phyloP scores from a whole-genome alignment of 1,140 invertebrate species.

The Agrilus planipennis region DNA sequence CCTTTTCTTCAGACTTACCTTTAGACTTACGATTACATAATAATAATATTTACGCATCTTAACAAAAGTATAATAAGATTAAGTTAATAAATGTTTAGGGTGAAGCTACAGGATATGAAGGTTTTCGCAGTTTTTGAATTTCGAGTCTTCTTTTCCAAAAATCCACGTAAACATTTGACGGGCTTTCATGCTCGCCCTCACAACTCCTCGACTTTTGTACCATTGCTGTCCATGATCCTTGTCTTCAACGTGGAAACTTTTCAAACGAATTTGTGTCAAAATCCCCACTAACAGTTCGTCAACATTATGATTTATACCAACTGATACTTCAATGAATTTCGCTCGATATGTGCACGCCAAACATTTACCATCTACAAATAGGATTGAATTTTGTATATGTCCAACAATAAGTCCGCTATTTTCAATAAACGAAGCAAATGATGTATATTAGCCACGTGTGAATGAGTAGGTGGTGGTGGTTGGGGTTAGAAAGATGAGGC shows the following conservation, averaged over 20 bases:
- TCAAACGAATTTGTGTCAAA: slow-evolving; percentile 69
- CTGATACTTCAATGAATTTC: slow-evolving; percentile 82
- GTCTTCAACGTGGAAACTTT: slow-evolving; percentile 50
- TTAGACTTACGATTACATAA: too few relatives aligned
- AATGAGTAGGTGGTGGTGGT: too few relatives aligned
- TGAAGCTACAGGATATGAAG: slow-evolving; percentile 62
- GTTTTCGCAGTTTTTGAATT: slow-evolving; percentile 85
- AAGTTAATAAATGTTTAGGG: too few relatives aligned
- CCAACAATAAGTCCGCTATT: too few relatives aligned
- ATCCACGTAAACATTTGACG: slow-evolving; percentile 82
- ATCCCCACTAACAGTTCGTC: slow-evolving; percentile 75
- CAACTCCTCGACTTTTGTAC: slow-evolving; percentile 72
- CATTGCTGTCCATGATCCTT: slow-evolving; percentile 52
- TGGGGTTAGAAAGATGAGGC: too few relatives aligned
- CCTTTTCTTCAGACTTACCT: too few relatives aligned
- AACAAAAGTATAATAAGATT: too few relatives aligned
- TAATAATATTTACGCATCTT: too few relatives aligned
- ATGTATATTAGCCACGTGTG: too few relatives aligned
- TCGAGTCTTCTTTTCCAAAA: slow-evolving; percentile 78
- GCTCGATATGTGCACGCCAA: slow-evolving; percentile 72
- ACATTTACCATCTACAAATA: slow-evolving; percentile 67
- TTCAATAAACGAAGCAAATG: too few relatives aligned
- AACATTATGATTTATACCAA: slow-evolving; percentile 83
- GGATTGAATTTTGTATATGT: too few relatives aligned
- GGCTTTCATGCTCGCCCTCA: slow-evolving; percentile 76